Evolutionary conservation across 2,888 invertebrate genomes (phyloP), one percentile per base, ranked within the genome.

Genomic region (Apamea monoglypha): DNA sequence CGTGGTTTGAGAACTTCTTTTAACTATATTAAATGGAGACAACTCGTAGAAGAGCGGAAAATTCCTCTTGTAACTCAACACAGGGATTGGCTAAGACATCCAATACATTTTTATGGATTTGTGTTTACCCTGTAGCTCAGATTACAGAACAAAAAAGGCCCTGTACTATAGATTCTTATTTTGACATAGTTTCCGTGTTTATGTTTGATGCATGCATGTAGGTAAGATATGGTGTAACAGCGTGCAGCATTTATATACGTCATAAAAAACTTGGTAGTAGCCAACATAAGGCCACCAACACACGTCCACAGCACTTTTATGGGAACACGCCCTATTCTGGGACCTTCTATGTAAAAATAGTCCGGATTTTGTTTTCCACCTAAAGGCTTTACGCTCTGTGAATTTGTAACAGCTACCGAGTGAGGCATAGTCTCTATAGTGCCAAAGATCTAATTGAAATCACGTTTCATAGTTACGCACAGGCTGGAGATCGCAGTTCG

Each of bases 391-490:
- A 18, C 25, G n/a, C 63, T 82, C 76, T 82, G 64, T 64, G 21
- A 32, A 47, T 75, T 29, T 50, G 40, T 67, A 16, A 50, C 40
- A 44, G 50, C n/a, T 68, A 47, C 40, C n/a, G 40, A 53, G 50
- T 83, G 44, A 66, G 72, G 40, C 10, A 71, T 76, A 8, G 40
- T 21, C 36, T 40, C 21, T 64, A 29, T 53, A 73, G 63, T 68
- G 76, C 76, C 74, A 87, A 80, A 63, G 53, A 64, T 40, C 56
- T 80, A 80, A 85, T 84, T 84, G 81, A 85, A 85, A 85, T 87
- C 56, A 70, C 69, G 75, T 86, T 76, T 50, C 50, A 73, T 56
- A 80, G 74, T 71, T 74, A 85, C 74, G 63, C 72, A 75, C 32
- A 66, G 36, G 25, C 44, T 53, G 61, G 21, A 64, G 36, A 74